Base-by-base conservation (phyloP, 2,113 vertebrate genomes). In the Pteronura brasiliensis region DNA sequence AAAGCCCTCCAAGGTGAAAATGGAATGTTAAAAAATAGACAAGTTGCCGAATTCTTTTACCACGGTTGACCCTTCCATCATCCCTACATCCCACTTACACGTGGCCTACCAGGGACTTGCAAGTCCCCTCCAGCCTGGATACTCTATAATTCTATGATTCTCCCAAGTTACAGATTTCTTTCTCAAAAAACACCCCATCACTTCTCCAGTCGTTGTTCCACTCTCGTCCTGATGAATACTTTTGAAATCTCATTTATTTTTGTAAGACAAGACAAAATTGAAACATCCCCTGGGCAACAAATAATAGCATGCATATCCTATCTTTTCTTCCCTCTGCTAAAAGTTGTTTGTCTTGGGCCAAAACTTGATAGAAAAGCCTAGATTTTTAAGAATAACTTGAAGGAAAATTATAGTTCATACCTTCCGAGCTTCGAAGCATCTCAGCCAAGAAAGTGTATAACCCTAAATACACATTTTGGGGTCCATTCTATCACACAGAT, bases 191-290 rank as follows among this genome's bases (percentile, higher is more conserved):
- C 4, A 82, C 7, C 39, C 18, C 7, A 25, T 88, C 79, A 69
- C 52, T 74, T 97, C 84, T 96, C 93, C 91, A 69, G 88, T 67
- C 93, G 67, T 84, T 61, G 86, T 90, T 93, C 92, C 87, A 88
- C 81, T 93, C 79, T 96, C 86, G 47, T 85, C 29, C 31, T 74
- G 85, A 90, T 97, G 92, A 95, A 93, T 93, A 85, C 47, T 98
- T 98, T 90, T 94, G 85, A 98, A 97, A 98, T 98, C 85, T 98
- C 96, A 97, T 98, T 98, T 97, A 97, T 83, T 98, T 98, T 98
- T 93, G 81, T 97, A 96, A 98, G 96, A 97, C 88, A 97, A 97
- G 93, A 95, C 92, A 97, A 97, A 98, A 97, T 96, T 94, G 98
- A 98, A 98, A 95, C 20, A 95, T 87, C 79, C 79, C 63, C 97